These are phyloP conservation scores for Sparidentex hasta DNA, from an alignment of 2,797 vertebrate species.

Conservation along the genomic window DNA sequence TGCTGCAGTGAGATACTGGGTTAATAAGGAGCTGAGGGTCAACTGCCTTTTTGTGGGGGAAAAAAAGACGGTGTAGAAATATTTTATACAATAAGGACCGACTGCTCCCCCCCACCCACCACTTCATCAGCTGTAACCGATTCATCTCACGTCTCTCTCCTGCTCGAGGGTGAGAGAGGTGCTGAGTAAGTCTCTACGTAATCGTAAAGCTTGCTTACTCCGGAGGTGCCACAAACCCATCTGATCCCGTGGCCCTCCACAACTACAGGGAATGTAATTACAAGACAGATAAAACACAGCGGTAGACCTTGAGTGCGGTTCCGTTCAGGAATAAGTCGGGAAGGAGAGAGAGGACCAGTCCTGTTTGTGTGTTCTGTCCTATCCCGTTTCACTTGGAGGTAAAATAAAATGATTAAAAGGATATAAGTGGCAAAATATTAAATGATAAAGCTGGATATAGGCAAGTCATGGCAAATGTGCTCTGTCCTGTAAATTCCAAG, in stretches of 20 bases:
- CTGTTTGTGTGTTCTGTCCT: not conserved
- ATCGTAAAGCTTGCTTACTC: conserved; percentile 74
- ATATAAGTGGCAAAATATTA: not conserved
- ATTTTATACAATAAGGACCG: conserved; percentile 32
- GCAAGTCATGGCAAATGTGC: not conserved
- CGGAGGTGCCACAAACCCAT: conserved; percentile 66
- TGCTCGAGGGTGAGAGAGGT: conserved; percentile 65
- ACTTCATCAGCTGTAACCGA: conserved; percentile 55
- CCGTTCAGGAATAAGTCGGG: not conserved
- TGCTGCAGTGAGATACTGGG: conserved; percentile 24
- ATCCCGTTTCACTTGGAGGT: too few species aligned
- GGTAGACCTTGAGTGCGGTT: conserved; percentile 28
- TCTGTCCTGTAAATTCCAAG: too few species aligned
- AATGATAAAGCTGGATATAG: not conserved
- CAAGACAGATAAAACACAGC: conserved; percentile 62
- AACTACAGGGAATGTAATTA: conserved; percentile 67
- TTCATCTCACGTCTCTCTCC: conserved; percentile 50
- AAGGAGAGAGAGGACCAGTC: conserved; percentile 3
- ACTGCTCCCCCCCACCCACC: conserved; percentile 18
- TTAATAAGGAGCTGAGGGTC: conserved; percentile 48
- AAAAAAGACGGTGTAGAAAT: conserved; percentile 20
- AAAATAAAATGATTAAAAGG: not conserved
- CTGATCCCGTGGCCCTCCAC: conserved; percentile 65
- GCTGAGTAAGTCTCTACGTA: conserved; percentile 70
- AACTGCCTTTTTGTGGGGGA: not conserved